Percentiles rank a stretch among this genome's conserved stretches.
These are phyloP conservation scores for Melipona bicolor DNA, from an alignment of 2,888 invertebrate species.

Conservation along the genomic window DNA sequence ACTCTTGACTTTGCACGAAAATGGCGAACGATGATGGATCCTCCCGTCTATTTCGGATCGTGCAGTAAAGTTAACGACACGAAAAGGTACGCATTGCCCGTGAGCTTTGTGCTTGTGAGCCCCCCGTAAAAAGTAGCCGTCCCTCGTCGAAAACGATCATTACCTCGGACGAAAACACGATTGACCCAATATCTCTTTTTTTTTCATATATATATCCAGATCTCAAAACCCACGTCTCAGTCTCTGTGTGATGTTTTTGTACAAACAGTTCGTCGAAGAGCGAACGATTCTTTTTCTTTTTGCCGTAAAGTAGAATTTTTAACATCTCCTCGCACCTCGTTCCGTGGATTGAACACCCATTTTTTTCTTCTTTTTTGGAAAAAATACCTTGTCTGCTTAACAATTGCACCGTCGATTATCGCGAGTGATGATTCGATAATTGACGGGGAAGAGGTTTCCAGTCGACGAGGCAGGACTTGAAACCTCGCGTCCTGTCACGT, in stretches of 20 bases:
- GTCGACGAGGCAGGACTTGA: slow-evolving; percentile 21
- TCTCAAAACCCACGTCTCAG: neutral
- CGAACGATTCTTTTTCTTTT: neutral
- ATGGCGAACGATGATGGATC: slow-evolving; percentile 30
- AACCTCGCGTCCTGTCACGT: slow-evolving; percentile 18
- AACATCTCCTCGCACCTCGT: neutral
- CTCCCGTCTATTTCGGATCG: slow-evolving; percentile 17
- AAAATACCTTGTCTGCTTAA: slow-evolving; percentile 12
- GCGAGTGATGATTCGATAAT: neutral
- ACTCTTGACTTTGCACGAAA: slow-evolving; percentile 36
- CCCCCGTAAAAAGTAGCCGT: slow-evolving; percentile 19
- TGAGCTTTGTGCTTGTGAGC: slow-evolving; percentile 49
- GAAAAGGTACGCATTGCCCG: slow-evolving; percentile 69
- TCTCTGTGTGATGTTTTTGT: neutral
- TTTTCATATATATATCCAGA: neutral
- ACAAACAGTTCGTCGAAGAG: neutral
- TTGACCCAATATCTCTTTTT: neutral
- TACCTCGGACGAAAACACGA: slow-evolving; percentile 5
- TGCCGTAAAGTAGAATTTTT: neutral
- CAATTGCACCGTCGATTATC: neutral
- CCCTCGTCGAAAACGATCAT: slow-evolving; percentile 4
- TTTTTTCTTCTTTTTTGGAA: neutral
- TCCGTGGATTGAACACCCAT: neutral
- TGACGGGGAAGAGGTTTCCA: slow-evolving; percentile 2
- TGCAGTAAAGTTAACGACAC: slow-evolving; percentile 59